phyloP scores from a whole-genome alignment of 2,113 vertebrate species.

The Pongo abelii region DNA sequence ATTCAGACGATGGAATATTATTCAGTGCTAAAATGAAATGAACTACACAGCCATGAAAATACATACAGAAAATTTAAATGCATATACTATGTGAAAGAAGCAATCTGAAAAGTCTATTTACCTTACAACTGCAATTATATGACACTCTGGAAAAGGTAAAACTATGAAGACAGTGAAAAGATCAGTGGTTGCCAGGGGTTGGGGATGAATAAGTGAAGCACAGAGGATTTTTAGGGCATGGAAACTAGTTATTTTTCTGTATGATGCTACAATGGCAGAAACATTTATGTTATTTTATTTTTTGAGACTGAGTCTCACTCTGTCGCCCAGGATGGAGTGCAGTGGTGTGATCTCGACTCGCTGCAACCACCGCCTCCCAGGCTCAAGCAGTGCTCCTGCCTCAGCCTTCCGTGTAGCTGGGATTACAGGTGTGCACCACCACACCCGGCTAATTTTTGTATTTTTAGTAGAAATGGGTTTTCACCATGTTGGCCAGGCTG shows the following conservation, averaged over 20 bases:
- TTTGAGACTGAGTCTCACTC: too few species aligned
- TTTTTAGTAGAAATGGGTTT: too few species aligned
- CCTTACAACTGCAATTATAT: neutral
- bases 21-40: neutral
- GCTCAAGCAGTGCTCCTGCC: too few species aligned
- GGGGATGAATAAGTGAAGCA: neutral
- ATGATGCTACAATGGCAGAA: neutral
- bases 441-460: too few species aligned
- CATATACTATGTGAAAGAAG: neutral
- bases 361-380: too few species aligned
- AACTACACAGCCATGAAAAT: neutral
- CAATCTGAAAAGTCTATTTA: neutral
- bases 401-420: too few species aligned
- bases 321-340: too few species aligned
- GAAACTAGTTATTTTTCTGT: neutral
- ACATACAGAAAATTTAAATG: neutral
- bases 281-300: too few species aligned
- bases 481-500: too few species aligned
- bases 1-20: neutral
- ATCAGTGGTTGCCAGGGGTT: neutral
- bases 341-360: too few species aligned
- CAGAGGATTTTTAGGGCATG: neutral
- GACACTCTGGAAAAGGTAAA: neutral
- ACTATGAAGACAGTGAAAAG: neutral
- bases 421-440: too few species aligned